Base-by-base conservation (phyloP, 2,888 invertebrate species). In the Latheticus oryzae region DNA sequence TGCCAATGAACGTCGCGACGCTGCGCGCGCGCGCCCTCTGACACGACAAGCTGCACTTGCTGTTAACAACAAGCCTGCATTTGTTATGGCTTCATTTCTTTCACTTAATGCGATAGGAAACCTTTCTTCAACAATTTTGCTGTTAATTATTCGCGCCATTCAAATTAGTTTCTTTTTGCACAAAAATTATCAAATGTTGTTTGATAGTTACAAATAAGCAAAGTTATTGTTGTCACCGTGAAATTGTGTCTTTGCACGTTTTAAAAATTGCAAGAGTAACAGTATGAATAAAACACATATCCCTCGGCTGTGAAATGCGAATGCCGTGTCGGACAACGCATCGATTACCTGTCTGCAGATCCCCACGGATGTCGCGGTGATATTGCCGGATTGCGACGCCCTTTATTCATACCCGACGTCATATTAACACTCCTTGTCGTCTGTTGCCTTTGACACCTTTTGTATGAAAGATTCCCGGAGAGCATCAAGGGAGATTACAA, bases 1-100 rank as follows among this genome's bases (percentile, higher is more conserved):
- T 76, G 73, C 77, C 76, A 75, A 76, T 76, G 69, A 67, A 12
- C 50, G 50, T 15, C 56, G 57, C 62, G 56, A 60, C 64, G 63
- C 15, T 68, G 68, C 66, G 72, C 71, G 69, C 63, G 66, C 58
- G 47, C 38, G 8, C 17, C 45, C 12, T 15, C 24, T 35, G 8
- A 30, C 19, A n/a, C n/a, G n/a, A 8, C 37, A 38, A 2, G 38
- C 13, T 16, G 21, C 38, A 38, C n/a, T n/a, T n/a, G n/a, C n/a
- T n/a, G n/a, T n/a, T n/a, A n/a, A n/a, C n/a, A n/a, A n/a, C n/a
- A n/a, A n/a, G n/a, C n/a, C n/a, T n/a, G n/a, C n/a, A n/a, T n/a
- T n/a, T n/a, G n/a, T n/a, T n/a, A n/a, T n/a, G n/a, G n/a, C n/a
- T n/a, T n/a, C n/a, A n/a, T n/a, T n/a, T n/a, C n/a, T n/a, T n/a